phyloP scores from a whole-genome alignment of 2,797 vertebrate genomes.

The Ataeniobius toweri region DNA sequence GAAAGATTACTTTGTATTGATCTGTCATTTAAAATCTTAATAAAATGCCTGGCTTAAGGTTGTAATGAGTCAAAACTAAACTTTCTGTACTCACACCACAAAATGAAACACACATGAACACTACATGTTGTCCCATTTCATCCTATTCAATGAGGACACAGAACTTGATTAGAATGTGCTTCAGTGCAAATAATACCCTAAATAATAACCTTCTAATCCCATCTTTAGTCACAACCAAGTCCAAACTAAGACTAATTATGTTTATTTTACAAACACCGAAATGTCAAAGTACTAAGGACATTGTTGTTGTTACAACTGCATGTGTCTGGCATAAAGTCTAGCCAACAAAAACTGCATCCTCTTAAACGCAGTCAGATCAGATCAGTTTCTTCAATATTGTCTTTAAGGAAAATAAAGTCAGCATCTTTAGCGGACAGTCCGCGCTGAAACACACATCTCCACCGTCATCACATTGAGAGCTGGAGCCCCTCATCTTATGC shows the following conservation, averaged over 20 bases:
- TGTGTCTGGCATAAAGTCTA: neutral
- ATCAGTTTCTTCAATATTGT: neutral
- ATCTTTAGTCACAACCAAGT: constrained; percentile 9
- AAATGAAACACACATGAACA: too few species aligned
- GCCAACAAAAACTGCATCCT: neutral
- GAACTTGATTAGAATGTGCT: neutral
- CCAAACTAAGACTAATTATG: constrained; percentile 4
- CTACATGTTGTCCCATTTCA: too few species aligned
- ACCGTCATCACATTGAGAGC: neutral
- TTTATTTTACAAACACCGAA: constrained; percentile 6
- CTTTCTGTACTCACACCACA: too few species aligned
- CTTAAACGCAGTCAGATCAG: neutral
- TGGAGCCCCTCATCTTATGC: neutral
- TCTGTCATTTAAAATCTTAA: too few species aligned
- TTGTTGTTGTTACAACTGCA: too few species aligned
- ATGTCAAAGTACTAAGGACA: too few species aligned
- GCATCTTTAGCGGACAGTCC: neutral
- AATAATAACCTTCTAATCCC: neutral
- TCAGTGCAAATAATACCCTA: too few species aligned
- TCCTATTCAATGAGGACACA: neutral
- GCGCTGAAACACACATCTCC: neutral
- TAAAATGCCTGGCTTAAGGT: too few species aligned
- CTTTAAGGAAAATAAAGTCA: neutral
- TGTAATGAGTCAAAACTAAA: too few species aligned
- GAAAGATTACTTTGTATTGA: too few species aligned